phyloP scores from a whole-genome alignment of 2,888 invertebrate species.

The Agrotis exclamationis region DNA sequence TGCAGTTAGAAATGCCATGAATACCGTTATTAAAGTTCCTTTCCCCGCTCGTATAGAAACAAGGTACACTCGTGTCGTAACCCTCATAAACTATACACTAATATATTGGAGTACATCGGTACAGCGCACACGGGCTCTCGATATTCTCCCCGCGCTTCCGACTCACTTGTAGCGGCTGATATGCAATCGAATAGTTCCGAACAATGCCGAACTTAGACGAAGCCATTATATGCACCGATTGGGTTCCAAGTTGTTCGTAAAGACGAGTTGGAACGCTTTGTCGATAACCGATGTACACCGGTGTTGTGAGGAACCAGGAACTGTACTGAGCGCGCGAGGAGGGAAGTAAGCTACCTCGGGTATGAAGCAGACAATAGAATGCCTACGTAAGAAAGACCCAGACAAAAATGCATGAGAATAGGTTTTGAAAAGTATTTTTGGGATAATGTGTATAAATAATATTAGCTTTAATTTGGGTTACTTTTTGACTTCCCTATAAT shows the following conservation, averaged over 20 bases:
- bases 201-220: slow-evolving; percentile 52
- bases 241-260: slow-evolving; percentile 44
- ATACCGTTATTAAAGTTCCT: neutral
- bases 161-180: slow-evolving; percentile 40
- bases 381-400: too few species aligned
- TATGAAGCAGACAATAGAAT: neutral
- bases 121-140: slow-evolving; percentile 31
- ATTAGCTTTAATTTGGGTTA: neutral
- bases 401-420: neutral
- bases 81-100: slow-evolving; percentile 13
- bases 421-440: too few species aligned
- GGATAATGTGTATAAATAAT: too few species aligned
- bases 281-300: slow-evolving; percentile 44
- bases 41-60: neutral
- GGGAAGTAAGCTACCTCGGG: neutral
- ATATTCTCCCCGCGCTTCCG: slow-evolving; percentile 34
- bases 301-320: slow-evolving; percentile 18
- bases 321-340: neutral
- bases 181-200: slow-evolving; percentile 56
- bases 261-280: slow-evolving; percentile 54
- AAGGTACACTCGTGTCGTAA: neutral
- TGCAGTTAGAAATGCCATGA: neutral
- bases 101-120: slow-evolving; percentile 9
- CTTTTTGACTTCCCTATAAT: neutral
- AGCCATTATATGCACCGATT: slow-evolving; percentile 53